Base-by-base conservation (phyloP, 2,797 vertebrate species). In the Syngnathus rostellatus region DNA sequence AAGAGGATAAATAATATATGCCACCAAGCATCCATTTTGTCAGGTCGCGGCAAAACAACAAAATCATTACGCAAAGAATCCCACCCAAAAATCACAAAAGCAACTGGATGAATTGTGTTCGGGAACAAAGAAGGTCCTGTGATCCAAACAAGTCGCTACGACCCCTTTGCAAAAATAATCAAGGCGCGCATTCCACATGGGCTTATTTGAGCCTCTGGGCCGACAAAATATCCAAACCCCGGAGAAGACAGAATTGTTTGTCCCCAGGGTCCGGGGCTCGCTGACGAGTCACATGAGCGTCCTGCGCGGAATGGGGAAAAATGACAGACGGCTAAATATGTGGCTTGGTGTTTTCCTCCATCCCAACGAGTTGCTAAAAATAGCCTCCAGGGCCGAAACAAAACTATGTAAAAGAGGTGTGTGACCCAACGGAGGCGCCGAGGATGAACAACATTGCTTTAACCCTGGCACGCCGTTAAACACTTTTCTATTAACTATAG, bases 151-250 rank as follows among this genome's bases (percentile, higher is more conserved):
- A 72, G 73, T 85, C 80, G 74, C 79, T 39, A 3, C 80, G 73
- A 72, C 74, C 70, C 69, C 1, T 68, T 63, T 23, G 41, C 62
- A 77, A 84, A 31, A 87, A 87, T 71, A 83, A 77, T 72, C 76
- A 68, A 85, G 79, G 16, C 57, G 78, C 53, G 68, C 87, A 90
- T 89, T 88, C 88, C 85, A 76, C 82, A 83, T 78, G 73, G 81
- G 86, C 86, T 89, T 90, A 88, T 66, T 77, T 57, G 38, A 82
- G 81, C 74, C 79, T 69, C 9, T 64, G 70, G 48, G n/a, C 5
- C 53, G 75, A 77, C 87, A 73, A 81, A 85, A 84, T 73, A 75
- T 66, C 65, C 64, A 68, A 59, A n/a, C 59, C 64, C 71, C 64
- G 71, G 62, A 66, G 72, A 67, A 66, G 72, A 72, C 73, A 75